Evolutionary conservation across 2,888 invertebrate species (phyloP).

Genomic region (Machimus rusticus): DNA sequence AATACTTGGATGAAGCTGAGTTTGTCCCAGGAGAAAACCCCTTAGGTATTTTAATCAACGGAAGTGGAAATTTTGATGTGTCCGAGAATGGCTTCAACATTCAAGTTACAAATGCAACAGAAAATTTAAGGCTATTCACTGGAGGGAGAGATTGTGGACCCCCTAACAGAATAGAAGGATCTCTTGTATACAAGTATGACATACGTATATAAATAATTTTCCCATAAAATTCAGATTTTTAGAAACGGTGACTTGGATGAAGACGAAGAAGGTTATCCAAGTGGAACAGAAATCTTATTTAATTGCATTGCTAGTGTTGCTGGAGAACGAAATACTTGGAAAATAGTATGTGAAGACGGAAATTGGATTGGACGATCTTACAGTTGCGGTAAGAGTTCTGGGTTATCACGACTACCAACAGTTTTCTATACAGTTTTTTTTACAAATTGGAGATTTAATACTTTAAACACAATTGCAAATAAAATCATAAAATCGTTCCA

Average conservation of each 20-base stretch:
- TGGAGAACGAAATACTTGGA: conserved; percentile 85
- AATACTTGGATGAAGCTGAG: conserved; percentile 52
- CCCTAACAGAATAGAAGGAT: conserved; percentile 75
- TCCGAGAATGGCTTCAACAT: conserved; percentile 33
- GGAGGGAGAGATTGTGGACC: conserved; percentile 56
- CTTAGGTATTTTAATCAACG: conserved; percentile 46
- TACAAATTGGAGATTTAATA: neutral
- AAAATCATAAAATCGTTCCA: conserved; percentile 41
- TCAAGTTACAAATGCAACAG: conserved; percentile 47
- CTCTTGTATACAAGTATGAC: conserved; percentile 70
- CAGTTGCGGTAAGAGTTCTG: conserved; percentile 72
- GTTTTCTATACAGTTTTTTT: too few species aligned
- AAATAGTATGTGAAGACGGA: conserved; percentile 83
- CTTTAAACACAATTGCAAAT: neutral
- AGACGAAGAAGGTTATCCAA: conserved; percentile 75
- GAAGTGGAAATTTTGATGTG: conserved; percentile 8
- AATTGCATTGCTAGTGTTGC: conserved; percentile 83
- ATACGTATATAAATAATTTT: neutral
- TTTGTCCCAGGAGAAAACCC: conserved; percentile 49
- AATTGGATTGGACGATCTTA: conserved; percentile 84
- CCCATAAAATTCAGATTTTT: neutral
- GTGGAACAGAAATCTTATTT: conserved; percentile 84
- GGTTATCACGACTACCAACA: neutral
- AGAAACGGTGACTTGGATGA: conserved; percentile 74
- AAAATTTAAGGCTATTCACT: conserved; percentile 50